Conservation (phyloP, 2,888 invertebrate species). For the Lithophane leautieri region DNA sequence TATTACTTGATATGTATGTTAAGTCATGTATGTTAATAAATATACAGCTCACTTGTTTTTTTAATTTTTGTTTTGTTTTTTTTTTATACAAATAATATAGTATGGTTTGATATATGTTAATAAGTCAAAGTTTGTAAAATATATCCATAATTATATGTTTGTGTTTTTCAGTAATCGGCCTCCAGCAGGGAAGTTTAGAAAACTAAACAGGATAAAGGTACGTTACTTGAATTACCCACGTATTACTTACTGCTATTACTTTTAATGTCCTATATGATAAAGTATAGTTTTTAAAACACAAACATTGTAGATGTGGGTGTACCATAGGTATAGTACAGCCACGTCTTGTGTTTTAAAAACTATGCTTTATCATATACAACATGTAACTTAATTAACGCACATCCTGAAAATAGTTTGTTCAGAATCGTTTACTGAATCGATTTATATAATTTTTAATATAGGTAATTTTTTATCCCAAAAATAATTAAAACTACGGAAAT, state of each 20-base stretch:
- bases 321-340: too few relatives aligned
- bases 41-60: not conserved
- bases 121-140: not conserved
- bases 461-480: too few relatives aligned
- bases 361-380: too few relatives aligned
- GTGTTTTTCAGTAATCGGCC: conserved; percentile 62
- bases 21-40: not conserved
- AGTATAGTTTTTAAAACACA: not conserved
- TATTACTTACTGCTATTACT: not conserved
- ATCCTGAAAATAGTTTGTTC: too few relatives aligned
- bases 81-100: not conserved
- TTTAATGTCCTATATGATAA: not conserved
- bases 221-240: conserved; percentile 17
- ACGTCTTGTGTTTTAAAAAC: too few relatives aligned
- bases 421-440: too few relatives aligned
- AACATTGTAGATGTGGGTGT: too few relatives aligned
- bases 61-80: not conserved
- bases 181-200: conserved; percentile 23
- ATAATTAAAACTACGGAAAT: too few relatives aligned
- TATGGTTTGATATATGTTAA: not conserved
- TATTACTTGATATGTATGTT: not conserved
- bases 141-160: conserved; percentile 11
- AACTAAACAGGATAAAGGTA: conserved; percentile 37
- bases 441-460: too few relatives aligned
- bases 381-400: too few relatives aligned